Base-by-base conservation (phyloP, 35 echinoderm and acorn worm genomes). In the Amphiura filiformis region DNA sequence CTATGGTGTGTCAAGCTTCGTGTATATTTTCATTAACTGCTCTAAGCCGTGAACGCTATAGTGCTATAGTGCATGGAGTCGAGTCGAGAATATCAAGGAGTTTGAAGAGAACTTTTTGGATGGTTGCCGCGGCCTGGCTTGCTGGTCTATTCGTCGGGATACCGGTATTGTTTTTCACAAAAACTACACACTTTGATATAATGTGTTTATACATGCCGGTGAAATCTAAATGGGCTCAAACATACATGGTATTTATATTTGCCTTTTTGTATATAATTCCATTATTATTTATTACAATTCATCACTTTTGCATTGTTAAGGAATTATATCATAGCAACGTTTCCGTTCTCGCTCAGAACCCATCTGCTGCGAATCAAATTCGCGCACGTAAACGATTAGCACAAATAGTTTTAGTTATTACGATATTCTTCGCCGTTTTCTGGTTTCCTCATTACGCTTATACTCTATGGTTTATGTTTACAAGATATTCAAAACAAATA, bases 401-500 rank as follows among this genome's bases (percentile, higher is more conserved):
- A 23, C 82, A 88, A 34, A 88, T 93, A 35, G 41, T 97, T 26
- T 80, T 97, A 4, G 88, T 88, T 1, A 91, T 97, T 23, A 86
- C 91, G 28, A 57, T 97, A 14, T 93, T 97, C 42, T 97, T 97
- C 47, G 86, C 84, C 56, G 80, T 97, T 1, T 97, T 88, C 75
- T 97, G 95, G 95, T 86, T 97, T 13, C 95, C 95, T 5, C 91
- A 97, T 76, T 96, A 92, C 34, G 23, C 42, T 14, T 96, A 89
- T 23, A 77, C 82, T 18, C 11, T 96, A 26, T 92, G 90, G 89
- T 80, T 89, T 84, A 89, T 86, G 17, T 7, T 39, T 0, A 37
- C 39, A 13, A 56, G 23, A 20, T 34, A 12, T 13, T 64, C 30
- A 0, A 28, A 18, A 7, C 20, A 26, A 13, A 18, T 36, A 0